phyloP scores from a whole-genome alignment of 1,140 invertebrate genomes.

The Pogonus chalceus region DNA sequence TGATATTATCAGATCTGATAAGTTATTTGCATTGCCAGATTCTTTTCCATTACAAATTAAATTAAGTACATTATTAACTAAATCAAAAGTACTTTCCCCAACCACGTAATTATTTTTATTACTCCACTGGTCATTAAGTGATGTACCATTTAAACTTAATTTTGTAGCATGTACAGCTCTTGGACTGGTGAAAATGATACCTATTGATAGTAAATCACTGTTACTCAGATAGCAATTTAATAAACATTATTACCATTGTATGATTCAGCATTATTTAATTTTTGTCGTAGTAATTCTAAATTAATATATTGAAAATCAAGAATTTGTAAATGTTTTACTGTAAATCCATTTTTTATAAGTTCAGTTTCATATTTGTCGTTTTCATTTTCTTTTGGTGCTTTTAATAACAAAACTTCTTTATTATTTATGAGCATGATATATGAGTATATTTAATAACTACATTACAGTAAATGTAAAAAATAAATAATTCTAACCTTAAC shows the following conservation, averaged over 20 bases:
- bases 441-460: too few relatives aligned
- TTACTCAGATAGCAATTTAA: too few relatives aligned
- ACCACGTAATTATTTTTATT: slow-evolving; percentile 36
- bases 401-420: slow-evolving; percentile 25
- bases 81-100: slow-evolving; percentile 33
- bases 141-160: slow-evolving; percentile 19
- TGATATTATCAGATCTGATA: slow-evolving; percentile 33
- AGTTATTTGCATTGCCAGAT: slow-evolving; percentile 35
- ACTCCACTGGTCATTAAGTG: slow-evolving; percentile 26
- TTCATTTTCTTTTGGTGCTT: slow-evolving; percentile 20
- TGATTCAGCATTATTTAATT: slow-evolving; percentile 27
- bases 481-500: background rate
- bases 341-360: slow-evolving; percentile 21
- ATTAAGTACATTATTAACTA: slow-evolving; percentile 25
- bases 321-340: slow-evolving; percentile 27
- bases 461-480: too few relatives aligned
- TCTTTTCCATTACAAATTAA: slow-evolving; percentile 31
- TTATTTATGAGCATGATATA: slow-evolving; percentile 17
- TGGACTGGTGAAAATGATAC: slow-evolving; percentile 38
- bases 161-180: slow-evolving; percentile 33
- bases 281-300: slow-evolving; percentile 25
- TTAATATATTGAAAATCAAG: slow-evolving; percentile 36
- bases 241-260: slow-evolving; percentile 19
- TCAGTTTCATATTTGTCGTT: slow-evolving; percentile 27
- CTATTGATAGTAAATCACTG: too few relatives aligned